Evolutionary conservation across 2,797 vertebrate species (phyloP).

Genomic region (Spinibarbus caldwelli): DNA sequence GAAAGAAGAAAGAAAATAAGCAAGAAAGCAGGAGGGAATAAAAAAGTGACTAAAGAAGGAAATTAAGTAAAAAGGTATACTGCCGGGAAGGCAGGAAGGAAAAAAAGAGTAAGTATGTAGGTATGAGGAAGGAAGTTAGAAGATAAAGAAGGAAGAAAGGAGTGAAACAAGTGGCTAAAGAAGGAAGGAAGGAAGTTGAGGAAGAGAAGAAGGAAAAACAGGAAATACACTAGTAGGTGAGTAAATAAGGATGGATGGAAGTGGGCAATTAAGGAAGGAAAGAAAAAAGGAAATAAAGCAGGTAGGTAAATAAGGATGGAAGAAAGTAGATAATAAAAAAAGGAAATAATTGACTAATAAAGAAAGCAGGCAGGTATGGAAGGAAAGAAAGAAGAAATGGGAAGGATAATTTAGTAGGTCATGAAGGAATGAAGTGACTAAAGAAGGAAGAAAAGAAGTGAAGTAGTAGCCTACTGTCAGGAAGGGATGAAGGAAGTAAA

Average conservation of each 20-base stretch:
- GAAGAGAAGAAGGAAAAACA: background rate
- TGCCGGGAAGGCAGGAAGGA: background rate
- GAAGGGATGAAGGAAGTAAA: background rate
- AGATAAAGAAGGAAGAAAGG: background rate
- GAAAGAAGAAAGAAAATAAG: background rate
- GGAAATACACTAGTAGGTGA: background rate
- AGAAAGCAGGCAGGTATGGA: background rate
- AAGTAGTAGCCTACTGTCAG: background rate
- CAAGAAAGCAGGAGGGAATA: background rate
- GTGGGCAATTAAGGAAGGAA: background rate
- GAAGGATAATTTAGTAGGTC: background rate
- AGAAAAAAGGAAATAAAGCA: background rate
- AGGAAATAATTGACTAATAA: background rate
- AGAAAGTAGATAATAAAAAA: background rate
- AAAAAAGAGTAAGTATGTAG: background rate
- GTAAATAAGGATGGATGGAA: background rate
- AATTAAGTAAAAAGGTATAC: background rate
- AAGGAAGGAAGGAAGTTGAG: background rate
- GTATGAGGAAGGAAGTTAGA: background rate
- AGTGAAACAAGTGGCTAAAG: background rate
- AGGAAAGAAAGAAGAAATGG: background rate
- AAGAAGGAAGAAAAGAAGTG: background rate
- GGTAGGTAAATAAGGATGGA: background rate
- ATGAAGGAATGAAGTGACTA: background rate
- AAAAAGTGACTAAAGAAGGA: background rate